Base-by-base conservation (phyloP, 2,797 vertebrate species). In the Pseudochromis fuscus region DNA sequence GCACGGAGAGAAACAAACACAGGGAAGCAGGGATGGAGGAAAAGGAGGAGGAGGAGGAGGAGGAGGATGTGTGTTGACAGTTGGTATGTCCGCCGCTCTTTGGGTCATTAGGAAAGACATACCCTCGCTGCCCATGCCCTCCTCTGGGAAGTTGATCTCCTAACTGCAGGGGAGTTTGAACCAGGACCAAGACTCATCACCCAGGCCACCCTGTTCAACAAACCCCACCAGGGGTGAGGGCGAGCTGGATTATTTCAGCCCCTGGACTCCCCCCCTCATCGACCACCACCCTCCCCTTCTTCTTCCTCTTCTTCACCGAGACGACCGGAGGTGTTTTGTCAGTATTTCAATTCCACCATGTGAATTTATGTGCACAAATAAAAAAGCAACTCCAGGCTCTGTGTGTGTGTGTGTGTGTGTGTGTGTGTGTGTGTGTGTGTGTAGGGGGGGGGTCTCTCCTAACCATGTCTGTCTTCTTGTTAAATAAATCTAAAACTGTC, bases 1-100 rank as follows among this genome's bases (percentile, higher is more conserved):
- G 28, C 68, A 77, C 4, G 15, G 71, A 61, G 66, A 74, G 71
- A 80, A 63, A 71, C 67, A 82, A 82, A 84, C 56, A 67, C 8
- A 16, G 56, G 31, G 60, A 68, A 33, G n/a, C n/a, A n/a, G n/a
- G n/a, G n/a, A n/a, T n/a, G 67, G 49, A 56, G 65, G 61, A 63
- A 38, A 63, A 68, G 69, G 82, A 31, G 79, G 82, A 89, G n/a
- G n/a, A 33, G 67, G 49, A 56, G 65, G 61, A 63, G 38, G 66
- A 68, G 69, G 82, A 31, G 79, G 82, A 89, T 88, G 86, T 60
- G 79, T 84, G 86, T 81, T 89, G 91, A 92, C 93, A 93, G 90
- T 89, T 79, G 79, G 79, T 89, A 87, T 89, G 84, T 88, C 77
- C 81, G 69, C 75, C 71, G 66, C 72, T 89, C 86, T 84, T 53